Evolutionary conservation across 2,797 vertebrate genomes (phyloP), one percentile per base, ranked within the genome.

Genomic region (Enteromius thamalakanensis): DNA sequence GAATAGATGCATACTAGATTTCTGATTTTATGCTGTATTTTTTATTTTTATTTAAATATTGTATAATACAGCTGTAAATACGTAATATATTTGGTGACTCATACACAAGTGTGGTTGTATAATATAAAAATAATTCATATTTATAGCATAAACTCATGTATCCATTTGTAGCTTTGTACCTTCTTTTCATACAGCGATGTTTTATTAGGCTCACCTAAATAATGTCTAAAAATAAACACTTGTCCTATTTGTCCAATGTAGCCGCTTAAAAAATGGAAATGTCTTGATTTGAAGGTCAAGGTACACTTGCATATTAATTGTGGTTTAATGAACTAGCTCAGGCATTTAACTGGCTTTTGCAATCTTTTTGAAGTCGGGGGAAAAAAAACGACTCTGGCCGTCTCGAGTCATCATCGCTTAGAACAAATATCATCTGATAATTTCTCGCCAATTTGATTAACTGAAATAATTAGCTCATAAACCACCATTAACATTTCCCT

Each of bases 221-320:
- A 72, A 17, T 34, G 5, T 60, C 68, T 81, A 47, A 26, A 81
- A 72, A 64, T 62, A 72, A 37, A 47, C 49, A 5, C 29, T 64
- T 71, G 34, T 71, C 67, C 2, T 45, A 47, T 37, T 60, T 72
- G 42, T 74, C 45, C 40, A 80, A 12, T 47, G 37, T 60, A 62
- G 58, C 15, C 29, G 23, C 37, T 60, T 40, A 42, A 62, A 34
- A 70, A 60, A 55, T 77, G 40, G 40, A 49, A 79, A 49, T 64
- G 69, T 74, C 60, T 55, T 67, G 23, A 45, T 82, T 76, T 76
- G 62, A 82, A 76, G 80, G 80, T 82, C 80, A 82, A 32, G 29
- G 71, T 55, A 76, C 60, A 55, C 47, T 26, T 82, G 80, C 60
- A 82, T 82, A 55, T 76, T 76, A 65, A 82, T 76, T 68, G 23